Evolutionary conservation across 2,113 vertebrate genomes (phyloP).

Genomic region (Cavia aperea): DNA sequence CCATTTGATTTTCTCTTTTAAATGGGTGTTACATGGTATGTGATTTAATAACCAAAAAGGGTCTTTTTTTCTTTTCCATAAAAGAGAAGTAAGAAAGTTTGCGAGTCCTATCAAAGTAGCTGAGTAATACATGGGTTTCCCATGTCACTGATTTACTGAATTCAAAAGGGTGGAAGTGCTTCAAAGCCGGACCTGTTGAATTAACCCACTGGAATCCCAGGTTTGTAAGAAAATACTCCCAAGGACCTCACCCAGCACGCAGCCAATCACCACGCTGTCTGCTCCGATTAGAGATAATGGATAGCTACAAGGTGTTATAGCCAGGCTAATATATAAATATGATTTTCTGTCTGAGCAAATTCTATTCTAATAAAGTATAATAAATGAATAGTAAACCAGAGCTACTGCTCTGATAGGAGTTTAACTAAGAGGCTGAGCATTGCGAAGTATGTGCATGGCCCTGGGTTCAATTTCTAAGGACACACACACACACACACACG

Average conservation of each 20-base stretch:
- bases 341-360: constrained; percentile 49
- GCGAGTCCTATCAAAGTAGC: background rate
- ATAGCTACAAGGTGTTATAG: constrained; percentile 41
- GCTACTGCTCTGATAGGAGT: background rate
- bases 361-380: constrained; percentile 45
- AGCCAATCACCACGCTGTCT: constrained; percentile 1
- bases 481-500: background rate
- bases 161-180: constrained; percentile 14
- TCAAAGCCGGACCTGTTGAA: constrained; percentile 10
- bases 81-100: background rate
- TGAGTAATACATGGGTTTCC: background rate
- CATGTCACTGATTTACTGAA: background rate
- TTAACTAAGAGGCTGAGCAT: background rate
- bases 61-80: background rate
- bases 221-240: background rate
- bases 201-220: background rate
- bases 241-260: background rate
- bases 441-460: background rate
- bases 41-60: background rate
- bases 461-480: background rate
- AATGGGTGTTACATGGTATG: background rate
- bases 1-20: background rate
- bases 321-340: constrained; percentile 39
- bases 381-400: constrained; percentile 34
- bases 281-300: constrained; percentile 28